Percentiles rank a stretch among this genome's conserved stretches.
These are phyloP conservation scores for Yponomeuta cagnagella DNA, from an alignment of 2,888 invertebrate species.

Conservation along the genomic window DNA sequence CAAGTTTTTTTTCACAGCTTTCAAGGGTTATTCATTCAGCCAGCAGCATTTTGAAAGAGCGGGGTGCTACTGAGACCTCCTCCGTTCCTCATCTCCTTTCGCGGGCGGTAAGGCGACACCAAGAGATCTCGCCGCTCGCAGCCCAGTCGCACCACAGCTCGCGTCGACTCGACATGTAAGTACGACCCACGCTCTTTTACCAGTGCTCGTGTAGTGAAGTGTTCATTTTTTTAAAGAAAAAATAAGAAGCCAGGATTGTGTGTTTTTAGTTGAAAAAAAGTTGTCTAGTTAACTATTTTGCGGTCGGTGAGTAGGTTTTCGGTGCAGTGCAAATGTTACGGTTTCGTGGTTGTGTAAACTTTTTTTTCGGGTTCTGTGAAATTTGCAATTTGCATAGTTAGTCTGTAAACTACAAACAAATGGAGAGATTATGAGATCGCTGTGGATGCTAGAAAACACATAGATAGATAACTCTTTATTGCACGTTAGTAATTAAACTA, in stretches of 20 bases:
- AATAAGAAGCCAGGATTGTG: conserved; percentile 33
- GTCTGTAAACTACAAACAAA: background rate
- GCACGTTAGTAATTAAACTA: too few relatives aligned
- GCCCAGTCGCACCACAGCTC: conserved; percentile 74
- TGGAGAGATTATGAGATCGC: too few relatives aligned
- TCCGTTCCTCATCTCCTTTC: conserved; percentile 57
- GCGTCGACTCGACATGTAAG: conserved; percentile 77
- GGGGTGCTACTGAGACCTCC: conserved; percentile 36
- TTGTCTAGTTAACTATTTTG: background rate
- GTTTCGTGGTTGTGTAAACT: background rate
- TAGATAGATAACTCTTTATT: too few relatives aligned
- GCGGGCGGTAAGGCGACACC: conserved; percentile 73
- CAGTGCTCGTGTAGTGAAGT: conserved; percentile 43
- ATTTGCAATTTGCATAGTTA: background rate
- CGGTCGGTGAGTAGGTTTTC: conserved; percentile 50
- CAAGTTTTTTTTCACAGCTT: conserved; percentile 10
- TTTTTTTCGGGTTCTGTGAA: background rate
- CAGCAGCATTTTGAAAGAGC: conserved; percentile 47
- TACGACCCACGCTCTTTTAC: conserved; percentile 40
- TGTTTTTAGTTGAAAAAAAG: conserved; percentile 35
- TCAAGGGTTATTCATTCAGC: conserved; percentile 35
- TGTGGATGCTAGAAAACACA: too few relatives aligned
- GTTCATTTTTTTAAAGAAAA: conserved; percentile 22
- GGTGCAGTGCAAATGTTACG: conserved; percentile 36
- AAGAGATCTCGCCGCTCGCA: conserved; percentile 41